Evolutionary conservation across 92 coral and sea anemone genomes (phyloP).

Genomic region (Epizoanthus scotinus): DNA sequence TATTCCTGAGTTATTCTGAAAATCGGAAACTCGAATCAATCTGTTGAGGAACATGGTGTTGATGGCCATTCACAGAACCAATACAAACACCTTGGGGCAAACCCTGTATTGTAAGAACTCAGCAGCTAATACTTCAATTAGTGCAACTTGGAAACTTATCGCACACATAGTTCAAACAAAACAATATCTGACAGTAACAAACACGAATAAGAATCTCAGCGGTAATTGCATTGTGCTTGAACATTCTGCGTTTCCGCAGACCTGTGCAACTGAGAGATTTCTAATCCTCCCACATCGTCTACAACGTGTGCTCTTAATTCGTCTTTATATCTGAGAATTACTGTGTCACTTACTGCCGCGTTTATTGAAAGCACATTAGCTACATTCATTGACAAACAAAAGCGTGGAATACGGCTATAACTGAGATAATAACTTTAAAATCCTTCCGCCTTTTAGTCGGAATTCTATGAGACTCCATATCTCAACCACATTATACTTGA

Average conservation of each 20-base stretch:
- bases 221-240: neutral
- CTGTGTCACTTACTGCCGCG: too few species aligned
- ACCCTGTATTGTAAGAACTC: neutral
- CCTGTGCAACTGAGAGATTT: neutral
- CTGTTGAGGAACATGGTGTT: neutral
- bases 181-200: neutral
- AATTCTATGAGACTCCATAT: too few species aligned
- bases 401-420: too few species aligned
- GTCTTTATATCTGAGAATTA: too few species aligned
- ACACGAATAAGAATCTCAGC: neutral
- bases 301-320: too few species aligned
- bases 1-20: neutral
- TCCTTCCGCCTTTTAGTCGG: too few species aligned
- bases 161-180: neutral
- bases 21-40: neutral
- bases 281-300: neutral
- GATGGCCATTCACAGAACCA: neutral
- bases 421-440: too few species aligned
- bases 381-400: too few species aligned
- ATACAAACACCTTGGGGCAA: neutral
- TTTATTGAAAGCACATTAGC: too few species aligned
- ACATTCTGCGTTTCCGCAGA: neutral
- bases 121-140: neutral
- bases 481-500: too few species aligned
- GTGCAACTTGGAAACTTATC: conserved; percentile 6